Evolutionary conservation across 2,797 vertebrate species (phyloP).

Genomic region (Epinephelus awoara): DNA sequence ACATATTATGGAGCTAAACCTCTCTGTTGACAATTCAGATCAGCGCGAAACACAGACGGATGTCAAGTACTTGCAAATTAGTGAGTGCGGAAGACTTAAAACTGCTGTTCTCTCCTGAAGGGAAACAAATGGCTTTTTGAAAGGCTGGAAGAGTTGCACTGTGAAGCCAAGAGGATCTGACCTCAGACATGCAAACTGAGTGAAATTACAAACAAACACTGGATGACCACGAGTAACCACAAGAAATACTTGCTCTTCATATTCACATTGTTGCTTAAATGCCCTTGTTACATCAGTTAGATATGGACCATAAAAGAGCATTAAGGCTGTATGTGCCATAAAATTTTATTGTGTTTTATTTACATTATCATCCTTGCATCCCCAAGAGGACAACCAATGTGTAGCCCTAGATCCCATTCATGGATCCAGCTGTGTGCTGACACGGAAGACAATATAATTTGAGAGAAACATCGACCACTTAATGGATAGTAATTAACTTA

Average conservation of each 20-base stretch:
- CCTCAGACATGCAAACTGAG: constrained; percentile 39
- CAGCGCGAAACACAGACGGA: constrained; percentile 46
- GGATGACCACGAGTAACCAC: constrained; percentile 6
- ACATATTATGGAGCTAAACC: constrained; percentile 37
- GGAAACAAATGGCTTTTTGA: constrained; percentile 58
- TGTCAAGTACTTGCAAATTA: constrained; percentile 63
- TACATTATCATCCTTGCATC: neutral
- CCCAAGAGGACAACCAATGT: neutral
- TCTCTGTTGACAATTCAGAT: constrained; percentile 50
- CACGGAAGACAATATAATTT: neutral
- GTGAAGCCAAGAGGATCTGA: constrained; percentile 17
- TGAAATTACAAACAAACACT: constrained; percentile 28
- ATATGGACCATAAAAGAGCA: neutral
- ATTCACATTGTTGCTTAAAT: neutral
- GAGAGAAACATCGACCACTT: no score
- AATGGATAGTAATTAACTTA: no score
- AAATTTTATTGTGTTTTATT: neutral
- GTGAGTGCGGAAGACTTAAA: constrained; percentile 39
- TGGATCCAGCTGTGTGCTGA: neutral
- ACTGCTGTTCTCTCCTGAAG: constrained; percentile 39
- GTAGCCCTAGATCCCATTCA: neutral
- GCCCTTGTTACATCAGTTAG: neutral
- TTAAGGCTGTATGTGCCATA: neutral
- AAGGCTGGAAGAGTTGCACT: constrained; percentile 4
- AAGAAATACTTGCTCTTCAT: neutral